Evolutionary conservation across 2,113 vertebrate genomes (phyloP).

Genomic region (Leptobrachium leishanense): DNA sequence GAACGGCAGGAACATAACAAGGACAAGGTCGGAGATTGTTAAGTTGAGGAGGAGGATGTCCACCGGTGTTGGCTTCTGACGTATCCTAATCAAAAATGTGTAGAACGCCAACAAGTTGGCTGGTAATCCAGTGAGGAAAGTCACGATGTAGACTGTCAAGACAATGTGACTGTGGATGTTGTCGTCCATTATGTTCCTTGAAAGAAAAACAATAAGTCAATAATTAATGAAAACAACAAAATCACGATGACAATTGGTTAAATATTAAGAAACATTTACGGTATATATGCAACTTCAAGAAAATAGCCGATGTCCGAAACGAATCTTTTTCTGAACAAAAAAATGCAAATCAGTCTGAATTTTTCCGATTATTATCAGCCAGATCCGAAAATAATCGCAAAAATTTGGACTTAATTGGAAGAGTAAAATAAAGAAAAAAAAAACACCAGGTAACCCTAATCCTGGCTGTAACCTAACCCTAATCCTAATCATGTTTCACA

Average conservation of each 20-base stretch:
- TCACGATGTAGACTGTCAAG: conserved; percentile 75
- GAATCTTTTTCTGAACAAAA: too few species aligned
- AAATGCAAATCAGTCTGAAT: too few species aligned
- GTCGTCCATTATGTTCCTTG: conserved; percentile 29
- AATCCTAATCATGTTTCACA: too few species aligned
- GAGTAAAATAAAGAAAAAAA: too few species aligned
- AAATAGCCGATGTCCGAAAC: too few species aligned
- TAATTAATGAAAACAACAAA: neutral
- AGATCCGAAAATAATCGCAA: too few species aligned
- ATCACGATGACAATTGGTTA: neutral
- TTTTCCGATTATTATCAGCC: too few species aligned
- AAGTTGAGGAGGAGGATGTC: conserved; percentile 88
- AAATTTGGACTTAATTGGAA: too few species aligned
- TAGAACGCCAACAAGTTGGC: conserved; percentile 79
- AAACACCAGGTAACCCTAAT: too few species aligned
- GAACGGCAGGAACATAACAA: conserved; percentile 83
- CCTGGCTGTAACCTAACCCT: too few species aligned
- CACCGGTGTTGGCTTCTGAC: conserved; percentile 67
- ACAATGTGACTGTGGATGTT: conserved; percentile 55
- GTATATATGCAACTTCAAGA: too few species aligned
- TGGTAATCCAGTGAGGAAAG: conserved; percentile 79
- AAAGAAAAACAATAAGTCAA: neutral
- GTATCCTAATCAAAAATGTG: conserved; percentile 73
- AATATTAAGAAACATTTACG: too few species aligned
- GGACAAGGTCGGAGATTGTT: conserved; percentile 80